A percentile compares a stretch with the other conserved stretches of the same genome.
Conservation (phyloP, 2,113 vertebrate species). For the Psilopsiagon aurifrons region DNA sequence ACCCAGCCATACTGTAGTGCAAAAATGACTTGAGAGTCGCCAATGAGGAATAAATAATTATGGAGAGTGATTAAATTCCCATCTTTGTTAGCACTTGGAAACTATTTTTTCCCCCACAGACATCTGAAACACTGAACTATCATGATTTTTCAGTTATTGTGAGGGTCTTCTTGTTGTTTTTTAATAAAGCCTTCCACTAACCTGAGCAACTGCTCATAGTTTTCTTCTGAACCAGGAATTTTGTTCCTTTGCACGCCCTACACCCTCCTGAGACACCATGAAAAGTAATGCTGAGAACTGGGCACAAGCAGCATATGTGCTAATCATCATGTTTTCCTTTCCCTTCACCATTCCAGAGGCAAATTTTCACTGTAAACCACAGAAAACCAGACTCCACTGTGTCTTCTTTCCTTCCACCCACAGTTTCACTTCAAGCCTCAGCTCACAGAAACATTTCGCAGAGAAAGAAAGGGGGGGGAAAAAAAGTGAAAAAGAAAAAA, state of each 20-base stretch:
- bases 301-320: not conserved
- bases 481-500: not conserved
- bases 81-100: conserved; percentile 18
- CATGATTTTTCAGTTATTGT: not conserved
- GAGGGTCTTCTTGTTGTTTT: not conserved
- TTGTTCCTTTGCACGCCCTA: not conserved
- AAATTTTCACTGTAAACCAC: not conserved
- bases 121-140: not conserved
- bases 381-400: not conserved
- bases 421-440: conserved; percentile 49
- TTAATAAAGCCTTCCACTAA: not conserved
- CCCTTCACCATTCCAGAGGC: not conserved
- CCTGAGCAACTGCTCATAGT: not conserved
- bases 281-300: not conserved
- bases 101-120: not conserved
- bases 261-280: not conserved
- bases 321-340: not conserved
- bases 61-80: conserved; percentile 52
- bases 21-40: not conserved
- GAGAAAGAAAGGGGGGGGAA: not conserved
- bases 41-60: conserved; percentile 37
- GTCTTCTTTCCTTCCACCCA: not conserved
- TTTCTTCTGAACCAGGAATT: not conserved
- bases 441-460: conserved; percentile 29
- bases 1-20: not conserved